These are phyloP conservation scores for Sebastes iracundus DNA, from an alignment of 2,797 vertebrate genomes.

Conservation along the genomic window DNA sequence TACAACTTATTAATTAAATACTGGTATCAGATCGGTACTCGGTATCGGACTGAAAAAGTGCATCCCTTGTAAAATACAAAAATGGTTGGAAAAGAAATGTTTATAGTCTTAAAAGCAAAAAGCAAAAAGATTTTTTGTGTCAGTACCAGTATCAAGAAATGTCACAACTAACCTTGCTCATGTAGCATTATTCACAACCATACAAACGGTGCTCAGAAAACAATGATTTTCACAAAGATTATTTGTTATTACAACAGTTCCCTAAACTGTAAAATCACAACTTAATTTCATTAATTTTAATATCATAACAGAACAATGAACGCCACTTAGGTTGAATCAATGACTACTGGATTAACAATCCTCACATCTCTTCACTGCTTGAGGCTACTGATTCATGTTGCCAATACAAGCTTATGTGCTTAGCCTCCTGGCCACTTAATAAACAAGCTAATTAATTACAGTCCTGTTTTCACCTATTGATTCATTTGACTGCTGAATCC, in stretches of 20 bases:
- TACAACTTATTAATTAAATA: too few relatives aligned
- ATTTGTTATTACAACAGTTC: not conserved
- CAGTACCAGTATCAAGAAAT: not conserved
- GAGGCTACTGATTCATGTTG: constrained; percentile 10
- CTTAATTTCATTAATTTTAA: not conserved
- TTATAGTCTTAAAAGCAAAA: not conserved
- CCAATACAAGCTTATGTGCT: constrained; percentile 17
- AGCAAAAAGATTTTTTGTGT: not conserved
- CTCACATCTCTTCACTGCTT: not conserved
- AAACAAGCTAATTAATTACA: constrained; percentile 4
- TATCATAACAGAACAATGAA: constrained; percentile 7
- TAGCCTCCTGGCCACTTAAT: not conserved
- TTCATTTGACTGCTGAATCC: constrained; percentile 27
- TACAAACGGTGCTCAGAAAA: not conserved
- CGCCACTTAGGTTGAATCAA: not conserved
- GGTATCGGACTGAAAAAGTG: too few relatives aligned
- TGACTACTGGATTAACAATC: constrained; percentile 1
- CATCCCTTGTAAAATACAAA: not conserved
- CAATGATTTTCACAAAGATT: not conserved
- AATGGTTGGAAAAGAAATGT: not conserved
- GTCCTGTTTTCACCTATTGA: constrained; percentile 14
- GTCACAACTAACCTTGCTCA: not conserved
- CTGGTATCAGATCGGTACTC: too few relatives aligned
- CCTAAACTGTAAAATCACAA: not conserved
- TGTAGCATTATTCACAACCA: not conserved